Evolutionary conservation across 1,140 invertebrate species (phyloP).

Genomic region (Arion vulgaris): DNA sequence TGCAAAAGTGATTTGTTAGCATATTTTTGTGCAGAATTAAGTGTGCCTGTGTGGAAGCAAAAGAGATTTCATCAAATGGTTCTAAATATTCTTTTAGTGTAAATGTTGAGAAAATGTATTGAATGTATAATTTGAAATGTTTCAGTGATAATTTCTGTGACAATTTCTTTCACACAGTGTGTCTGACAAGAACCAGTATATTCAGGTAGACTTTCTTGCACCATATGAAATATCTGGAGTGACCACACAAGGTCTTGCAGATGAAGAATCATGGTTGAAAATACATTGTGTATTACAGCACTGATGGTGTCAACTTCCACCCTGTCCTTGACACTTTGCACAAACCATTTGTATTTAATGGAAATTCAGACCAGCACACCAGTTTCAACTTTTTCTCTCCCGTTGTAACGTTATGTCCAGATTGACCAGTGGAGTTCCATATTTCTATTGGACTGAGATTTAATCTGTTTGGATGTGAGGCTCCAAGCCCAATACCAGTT

Average conservation of each 20-base stretch:
- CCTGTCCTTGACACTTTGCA: constrained; percentile 44
- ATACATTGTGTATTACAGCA: constrained; percentile 77
- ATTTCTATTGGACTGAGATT: constrained; percentile 57
- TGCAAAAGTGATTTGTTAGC: no score
- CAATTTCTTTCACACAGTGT: constrained; percentile 42
- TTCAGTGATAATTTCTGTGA: neutral
- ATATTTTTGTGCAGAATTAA: no score
- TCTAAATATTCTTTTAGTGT: neutral
- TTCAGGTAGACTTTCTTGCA: constrained; percentile 79
- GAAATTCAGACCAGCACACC: constrained; percentile 59
- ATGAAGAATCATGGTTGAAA: constrained; percentile 79
- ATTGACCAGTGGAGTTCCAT: constrained; percentile 60
- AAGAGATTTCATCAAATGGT: no score
- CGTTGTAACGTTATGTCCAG: constrained; percentile 53
- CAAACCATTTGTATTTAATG: constrained; percentile 50
- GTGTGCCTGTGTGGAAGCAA: no score
- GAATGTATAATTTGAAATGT: neutral
- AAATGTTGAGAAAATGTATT: neutral
- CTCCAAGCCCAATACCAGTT: constrained; percentile 50
- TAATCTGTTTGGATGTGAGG: constrained; percentile 58
- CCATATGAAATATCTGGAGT: constrained; percentile 84
- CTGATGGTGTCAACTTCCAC: constrained; percentile 53
- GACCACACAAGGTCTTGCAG: constrained; percentile 77
- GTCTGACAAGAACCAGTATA: constrained; percentile 55
- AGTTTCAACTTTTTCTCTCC: constrained; percentile 52